phyloP scores from a whole-genome alignment of 2,113 vertebrate genomes.

The Etheostoma spectabile region DNA sequence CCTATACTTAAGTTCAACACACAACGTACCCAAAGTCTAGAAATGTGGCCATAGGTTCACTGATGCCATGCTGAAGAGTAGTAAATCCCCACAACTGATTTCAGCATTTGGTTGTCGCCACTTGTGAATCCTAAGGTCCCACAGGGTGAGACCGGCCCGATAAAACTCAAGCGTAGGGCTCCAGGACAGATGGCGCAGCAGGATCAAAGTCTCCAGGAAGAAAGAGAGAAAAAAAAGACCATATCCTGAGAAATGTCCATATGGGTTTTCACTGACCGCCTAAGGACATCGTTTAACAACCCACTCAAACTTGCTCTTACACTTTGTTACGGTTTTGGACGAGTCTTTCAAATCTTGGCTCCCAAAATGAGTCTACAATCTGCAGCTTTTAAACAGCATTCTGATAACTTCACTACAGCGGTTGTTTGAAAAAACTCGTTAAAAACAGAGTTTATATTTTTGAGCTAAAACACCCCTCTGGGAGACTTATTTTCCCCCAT shows the following conservation, averaged over 20 bases:
- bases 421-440: constrained; percentile 27
- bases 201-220: constrained; percentile 54
- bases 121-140: constrained; percentile 14
- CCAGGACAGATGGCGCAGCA: constrained; percentile 31
- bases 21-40: background rate
- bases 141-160: background rate
- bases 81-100: constrained; percentile 19
- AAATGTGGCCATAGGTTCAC: too few relatives aligned
- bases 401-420: background rate
- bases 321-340: constrained; percentile 48
- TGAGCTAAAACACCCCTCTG: constrained; percentile 23
- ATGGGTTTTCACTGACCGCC: constrained; percentile 68
- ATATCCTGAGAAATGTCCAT: constrained; percentile 51
- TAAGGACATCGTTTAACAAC: constrained; percentile 59
- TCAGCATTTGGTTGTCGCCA: background rate
- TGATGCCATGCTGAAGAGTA: background rate
- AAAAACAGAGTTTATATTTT: constrained; percentile 56
- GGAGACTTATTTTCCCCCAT: constrained; percentile 26
- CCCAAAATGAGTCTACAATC: constrained; percentile 30
- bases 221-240: constrained; percentile 19
- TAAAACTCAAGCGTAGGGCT: constrained; percentile 27
- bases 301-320: constrained; percentile 48
- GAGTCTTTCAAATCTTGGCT: constrained; percentile 57
- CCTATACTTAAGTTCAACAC: background rate
- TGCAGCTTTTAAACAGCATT: constrained; percentile 35